Evolutionary conservation across 1,140 invertebrate genomes (phyloP).

Genomic region (Drosophila rufa): DNA sequence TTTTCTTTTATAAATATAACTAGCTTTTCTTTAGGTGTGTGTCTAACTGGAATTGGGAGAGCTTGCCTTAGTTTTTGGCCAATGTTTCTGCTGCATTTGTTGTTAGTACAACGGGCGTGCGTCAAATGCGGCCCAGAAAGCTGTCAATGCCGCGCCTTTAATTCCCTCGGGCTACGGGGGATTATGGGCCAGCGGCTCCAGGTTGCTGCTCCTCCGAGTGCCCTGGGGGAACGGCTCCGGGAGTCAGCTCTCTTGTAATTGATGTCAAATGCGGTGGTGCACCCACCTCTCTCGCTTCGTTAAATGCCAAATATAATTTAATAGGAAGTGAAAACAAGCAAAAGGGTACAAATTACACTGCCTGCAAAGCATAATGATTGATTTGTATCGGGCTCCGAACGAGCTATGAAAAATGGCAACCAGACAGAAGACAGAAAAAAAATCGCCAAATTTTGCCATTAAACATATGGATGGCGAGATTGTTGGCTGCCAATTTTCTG

Average conservation of each 20-base stretch:
- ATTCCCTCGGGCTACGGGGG: conserved; percentile 23
- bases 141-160: conserved; percentile 68
- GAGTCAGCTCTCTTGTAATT: conserved; percentile 77
- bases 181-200: conserved; percentile 18
- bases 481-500: conserved; percentile 61
- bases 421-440: conserved; percentile 19
- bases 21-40: conserved; percentile 7
- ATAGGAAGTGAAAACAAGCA: conserved; percentile 83
- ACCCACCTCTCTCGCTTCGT: conserved; percentile 64
- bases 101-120: conserved; percentile 47
- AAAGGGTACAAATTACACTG: conserved; percentile 76
- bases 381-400: conserved; percentile 77
- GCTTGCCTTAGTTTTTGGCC: conserved; percentile 27
- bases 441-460: conserved; percentile 54
- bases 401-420: conserved; percentile 50
- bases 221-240: conserved; percentile 46
- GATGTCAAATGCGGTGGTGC: conserved; percentile 73
- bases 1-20: too few relatives aligned
- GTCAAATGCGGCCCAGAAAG: conserved; percentile 70
- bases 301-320: conserved; percentile 84
- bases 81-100: conserved; percentile 27
- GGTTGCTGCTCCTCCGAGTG: conserved; percentile 11
- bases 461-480: conserved; percentile 42
- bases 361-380: conserved; percentile 72
- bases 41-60: conserved; percentile 29